These are phyloP conservation scores for honey bee (Apis mellifera) DNA, from an alignment of 1,140 invertebrate species.

Conservation along the genomic window DNA sequence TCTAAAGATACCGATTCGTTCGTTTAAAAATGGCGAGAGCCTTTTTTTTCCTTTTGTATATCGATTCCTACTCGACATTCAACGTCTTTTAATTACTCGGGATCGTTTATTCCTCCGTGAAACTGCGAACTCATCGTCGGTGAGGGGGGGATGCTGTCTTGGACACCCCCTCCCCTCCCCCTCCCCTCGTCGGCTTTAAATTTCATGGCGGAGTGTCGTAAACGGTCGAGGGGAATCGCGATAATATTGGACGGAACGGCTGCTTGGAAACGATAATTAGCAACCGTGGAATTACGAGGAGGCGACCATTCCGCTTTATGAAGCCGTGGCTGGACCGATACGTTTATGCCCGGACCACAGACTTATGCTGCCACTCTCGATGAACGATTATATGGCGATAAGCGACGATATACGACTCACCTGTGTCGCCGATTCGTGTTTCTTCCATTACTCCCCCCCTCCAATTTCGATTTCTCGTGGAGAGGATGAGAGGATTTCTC, in stretches of 20 bases:
- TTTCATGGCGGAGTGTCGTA: slow-evolving; percentile 28
- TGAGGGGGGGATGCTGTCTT: not conserved
- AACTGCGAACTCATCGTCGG: slow-evolving; percentile 9
- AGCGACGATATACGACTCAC: not conserved
- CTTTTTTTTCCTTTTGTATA: not conserved
- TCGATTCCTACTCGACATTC: not conserved
- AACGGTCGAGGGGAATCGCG: slow-evolving; percentile 36
- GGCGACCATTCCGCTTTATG: slow-evolving; percentile 37
- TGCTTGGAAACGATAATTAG: slow-evolving; percentile 50
- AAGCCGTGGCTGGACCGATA: slow-evolving; percentile 31
- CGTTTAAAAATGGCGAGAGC: no score
- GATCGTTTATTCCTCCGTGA: not conserved
- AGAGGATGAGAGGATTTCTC: not conserved
- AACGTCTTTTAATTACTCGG: slow-evolving; percentile 5
- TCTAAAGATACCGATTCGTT: no score
- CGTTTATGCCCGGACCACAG: slow-evolving; percentile 22
- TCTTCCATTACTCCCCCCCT: not conserved
- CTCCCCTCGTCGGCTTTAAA: not conserved
- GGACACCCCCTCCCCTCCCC: not conserved
- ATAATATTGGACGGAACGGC: slow-evolving; percentile 41
- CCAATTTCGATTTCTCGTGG: not conserved
- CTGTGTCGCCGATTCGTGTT: not conserved
- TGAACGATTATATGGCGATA: slow-evolving; percentile 18
- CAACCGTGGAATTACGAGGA: slow-evolving; percentile 46
- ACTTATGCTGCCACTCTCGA: not conserved